phyloP scores from a whole-genome alignment of 2,888 invertebrate species.

The Drosophila seclusa region DNA sequence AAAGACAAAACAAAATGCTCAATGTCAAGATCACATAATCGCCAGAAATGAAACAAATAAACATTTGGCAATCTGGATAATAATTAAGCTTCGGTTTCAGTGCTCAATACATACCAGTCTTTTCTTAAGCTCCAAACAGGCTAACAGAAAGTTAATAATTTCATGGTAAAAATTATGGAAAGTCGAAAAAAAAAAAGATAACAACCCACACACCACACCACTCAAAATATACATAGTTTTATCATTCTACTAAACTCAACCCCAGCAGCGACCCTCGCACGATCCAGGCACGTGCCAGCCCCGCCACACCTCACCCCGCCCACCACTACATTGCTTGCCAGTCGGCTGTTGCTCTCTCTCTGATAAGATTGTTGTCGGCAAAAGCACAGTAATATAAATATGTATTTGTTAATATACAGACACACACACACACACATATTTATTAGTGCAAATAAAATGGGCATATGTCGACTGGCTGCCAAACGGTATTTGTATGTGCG shows the following conservation, averaged over 20 bases:
- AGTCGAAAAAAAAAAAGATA: background rate
- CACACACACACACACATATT: slow-evolving; percentile 12
- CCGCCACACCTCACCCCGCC: background rate
- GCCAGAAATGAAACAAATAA: background rate
- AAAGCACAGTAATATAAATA: slow-evolving; percentile 48
- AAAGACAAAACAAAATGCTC: slow-evolving; percentile 9
- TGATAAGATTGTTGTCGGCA: slow-evolving; percentile 70
- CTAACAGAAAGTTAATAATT: slow-evolving; percentile 8
- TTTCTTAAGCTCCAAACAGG: background rate
- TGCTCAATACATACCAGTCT: background rate
- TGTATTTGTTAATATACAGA: background rate
- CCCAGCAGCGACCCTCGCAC: slow-evolving; percentile 44
- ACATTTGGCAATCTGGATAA: too few species aligned
- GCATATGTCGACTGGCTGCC: slow-evolving; percentile 10
- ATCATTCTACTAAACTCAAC: slow-evolving; percentile 13
- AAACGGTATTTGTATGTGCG: slow-evolving; percentile 30
- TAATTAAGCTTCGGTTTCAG: background rate
- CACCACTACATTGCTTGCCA: background rate
- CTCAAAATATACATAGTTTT: slow-evolving; percentile 1
- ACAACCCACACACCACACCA: slow-evolving; percentile 23
- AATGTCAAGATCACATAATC: slow-evolving; percentile 47
- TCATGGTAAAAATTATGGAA: slow-evolving; percentile 34
- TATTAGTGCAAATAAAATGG: slow-evolving; percentile 4
- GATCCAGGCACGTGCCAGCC: slow-evolving; percentile 4
- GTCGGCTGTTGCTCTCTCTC: slow-evolving; percentile 27